Evolutionary conservation across 1,140 invertebrate genomes (phyloP).

Genomic region (Tetragonula clypearis): DNA sequence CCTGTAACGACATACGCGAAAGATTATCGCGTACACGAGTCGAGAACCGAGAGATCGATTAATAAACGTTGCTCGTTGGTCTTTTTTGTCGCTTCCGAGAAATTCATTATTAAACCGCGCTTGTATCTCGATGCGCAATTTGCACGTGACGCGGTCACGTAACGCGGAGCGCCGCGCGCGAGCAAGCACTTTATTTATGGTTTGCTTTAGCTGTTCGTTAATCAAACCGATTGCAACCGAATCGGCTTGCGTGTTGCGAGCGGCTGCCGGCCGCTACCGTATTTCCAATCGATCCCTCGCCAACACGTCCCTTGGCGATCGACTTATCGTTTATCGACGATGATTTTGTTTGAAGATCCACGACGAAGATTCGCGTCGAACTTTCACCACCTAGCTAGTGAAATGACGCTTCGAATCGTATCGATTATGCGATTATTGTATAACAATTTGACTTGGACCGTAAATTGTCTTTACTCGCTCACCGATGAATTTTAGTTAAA

Average conservation of each 20-base stretch:
- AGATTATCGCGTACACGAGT: constrained; percentile 20
- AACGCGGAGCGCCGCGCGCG: constrained; percentile 16
- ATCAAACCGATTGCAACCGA: constrained; percentile 28
- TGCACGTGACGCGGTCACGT: constrained; percentile 50
- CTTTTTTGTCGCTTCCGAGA: constrained; percentile 31
- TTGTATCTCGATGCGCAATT: constrained; percentile 52
- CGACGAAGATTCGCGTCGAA: background rate
- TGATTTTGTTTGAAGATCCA: background rate
- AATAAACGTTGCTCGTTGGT: constrained; percentile 12
- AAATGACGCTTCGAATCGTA: no score
- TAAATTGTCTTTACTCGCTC: no score
- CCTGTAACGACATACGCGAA: background rate
- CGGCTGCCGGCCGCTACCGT: constrained; percentile 9
- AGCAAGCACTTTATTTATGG: constrained; percentile 24
- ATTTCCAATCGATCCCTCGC: background rate
- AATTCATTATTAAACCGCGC: constrained; percentile 44
- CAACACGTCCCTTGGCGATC: background rate
- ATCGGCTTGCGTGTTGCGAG: constrained; percentile 7
- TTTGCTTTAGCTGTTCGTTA: constrained; percentile 22
- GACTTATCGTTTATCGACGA: background rate
- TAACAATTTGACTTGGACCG: no score
- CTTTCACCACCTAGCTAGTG: no score
- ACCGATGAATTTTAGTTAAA: no score
- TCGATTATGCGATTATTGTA: no score
- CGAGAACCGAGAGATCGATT: constrained; percentile 25